Evolutionary conservation across 2,888 invertebrate genomes (phyloP).

Genomic region (Chelonus formosanus): DNA sequence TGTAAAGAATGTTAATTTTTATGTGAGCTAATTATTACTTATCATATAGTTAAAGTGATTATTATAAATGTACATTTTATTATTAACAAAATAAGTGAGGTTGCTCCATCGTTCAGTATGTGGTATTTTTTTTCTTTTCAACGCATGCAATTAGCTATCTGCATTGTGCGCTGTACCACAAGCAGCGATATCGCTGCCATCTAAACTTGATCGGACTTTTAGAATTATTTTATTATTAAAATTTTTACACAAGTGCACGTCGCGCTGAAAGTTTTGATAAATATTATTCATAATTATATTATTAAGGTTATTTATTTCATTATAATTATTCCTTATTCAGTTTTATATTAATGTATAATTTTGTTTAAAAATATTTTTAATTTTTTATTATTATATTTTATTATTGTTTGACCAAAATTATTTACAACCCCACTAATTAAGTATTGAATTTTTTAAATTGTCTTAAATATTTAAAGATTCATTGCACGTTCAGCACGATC

Average conservation of each 20-base stretch:
- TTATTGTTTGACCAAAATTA: too few relatives aligned
- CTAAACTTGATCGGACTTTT: constrained; percentile 1
- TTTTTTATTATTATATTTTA: too few relatives aligned
- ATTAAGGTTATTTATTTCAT: background rate
- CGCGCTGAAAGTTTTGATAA: constrained; percentile 5
- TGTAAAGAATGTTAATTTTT: background rate
- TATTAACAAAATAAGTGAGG: constrained; percentile 34
- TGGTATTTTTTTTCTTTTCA: constrained; percentile 44
- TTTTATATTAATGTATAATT: background rate
- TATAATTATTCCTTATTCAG: background rate
- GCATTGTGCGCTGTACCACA: constrained; percentile 37
- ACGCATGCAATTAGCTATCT: constrained; percentile 55
- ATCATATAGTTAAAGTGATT: constrained; percentile 36
- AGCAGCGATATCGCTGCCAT: constrained; percentile 19
- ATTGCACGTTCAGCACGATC: constrained; percentile 23
- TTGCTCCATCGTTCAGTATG: constrained; percentile 49
- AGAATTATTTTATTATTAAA: background rate
- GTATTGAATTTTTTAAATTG: background rate
- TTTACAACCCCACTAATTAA: background rate
- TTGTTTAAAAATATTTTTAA: too few relatives aligned
- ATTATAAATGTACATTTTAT: too few relatives aligned
- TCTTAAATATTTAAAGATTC: background rate
- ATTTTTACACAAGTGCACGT: constrained; percentile 3
- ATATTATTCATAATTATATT: constrained; percentile 2
- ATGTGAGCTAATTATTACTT: constrained; percentile 36